Evolutionary conservation across 2,113 vertebrate genomes (phyloP), one percentile per base, ranked within the genome.

Genomic region (Nymphicus hollandicus): DNA sequence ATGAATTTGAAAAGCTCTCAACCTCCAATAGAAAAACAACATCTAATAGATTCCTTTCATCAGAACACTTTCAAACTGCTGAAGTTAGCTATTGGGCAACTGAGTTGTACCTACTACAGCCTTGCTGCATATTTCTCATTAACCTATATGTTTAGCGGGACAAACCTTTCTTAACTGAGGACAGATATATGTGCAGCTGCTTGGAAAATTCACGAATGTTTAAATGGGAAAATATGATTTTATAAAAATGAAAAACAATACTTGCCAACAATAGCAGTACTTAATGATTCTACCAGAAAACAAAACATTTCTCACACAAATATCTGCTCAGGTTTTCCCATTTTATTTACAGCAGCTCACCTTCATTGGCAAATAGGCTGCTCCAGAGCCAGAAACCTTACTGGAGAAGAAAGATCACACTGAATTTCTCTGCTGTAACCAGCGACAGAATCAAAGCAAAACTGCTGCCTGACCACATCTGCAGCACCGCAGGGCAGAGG

Each of bases 401-500:
- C 35, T 23, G 53, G 56, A 72, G 28, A 37, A 73, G 53, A 64
- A 71, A 19, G 31, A 9, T 8, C 7, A 43, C 25, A 16, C 0
- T 61, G 41, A 49, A 44, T 12, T 31, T 44, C 33, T 13, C n/a
- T 27, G n/a, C 44, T 27, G 23, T 37, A 35, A 31, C 8, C 1
- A 4, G 27, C 1, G 1, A 53, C 27, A 43, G 50, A 13, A 29
- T 5, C 13, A 29, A 33, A 52, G 70, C 52, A 61, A 56, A 39
- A 41, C 0, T 22, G 44, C 39, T 65, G 52, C 41, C 39, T 6
- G 22, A 11, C 13, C 58, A 18, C 20, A 27, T 1, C 1, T 1
- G 16, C 41, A 35, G 39, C 27, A 9, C 20, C 1, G 0, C 2
- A 0, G 33, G 49, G 58, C 39, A 49, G 46, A 27, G 47, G 33